Conservation (phyloP, 2,888 invertebrate genomes). For the Tinea pellionella region DNA sequence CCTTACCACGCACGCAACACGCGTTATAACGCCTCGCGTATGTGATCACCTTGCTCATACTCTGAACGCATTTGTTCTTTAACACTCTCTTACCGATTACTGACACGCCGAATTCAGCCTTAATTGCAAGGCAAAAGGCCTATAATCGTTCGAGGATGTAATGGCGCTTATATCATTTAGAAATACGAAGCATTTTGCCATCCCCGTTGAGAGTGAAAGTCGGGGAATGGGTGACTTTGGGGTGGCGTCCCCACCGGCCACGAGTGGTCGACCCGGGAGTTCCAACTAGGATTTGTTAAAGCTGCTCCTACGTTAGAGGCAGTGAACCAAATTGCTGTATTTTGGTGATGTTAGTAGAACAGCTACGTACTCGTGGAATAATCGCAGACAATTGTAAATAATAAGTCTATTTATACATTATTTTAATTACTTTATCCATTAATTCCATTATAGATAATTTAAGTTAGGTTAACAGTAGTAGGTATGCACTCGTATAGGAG, state of each 20-base stretch:
- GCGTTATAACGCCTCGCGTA: slow-evolving; percentile 33
- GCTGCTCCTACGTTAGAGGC: slow-evolving; percentile 37
- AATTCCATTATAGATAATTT: too few relatives aligned
- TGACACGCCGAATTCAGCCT: neutral
- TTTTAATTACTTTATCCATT: too few relatives aligned
- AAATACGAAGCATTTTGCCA: slow-evolving; percentile 27
- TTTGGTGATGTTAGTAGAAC: neutral
- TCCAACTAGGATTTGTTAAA: slow-evolving; percentile 63
- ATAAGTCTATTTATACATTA: too few relatives aligned
- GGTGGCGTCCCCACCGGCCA: slow-evolving; percentile 45
- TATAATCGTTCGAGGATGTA: slow-evolving; percentile 31
- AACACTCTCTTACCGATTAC: neutral
- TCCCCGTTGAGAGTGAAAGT: slow-evolving; percentile 59
- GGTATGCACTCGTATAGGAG: too few relatives aligned
- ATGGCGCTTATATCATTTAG: slow-evolving; percentile 35
- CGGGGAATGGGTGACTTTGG: slow-evolving; percentile 54
- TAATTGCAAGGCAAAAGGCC: neutral
- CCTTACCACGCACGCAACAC: slow-evolving; percentile 30
- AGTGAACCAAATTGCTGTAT: neutral
- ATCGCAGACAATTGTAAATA: neutral
- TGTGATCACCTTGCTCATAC: slow-evolving; percentile 25
- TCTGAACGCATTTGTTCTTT: slow-evolving; percentile 37
- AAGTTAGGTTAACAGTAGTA: too few relatives aligned
- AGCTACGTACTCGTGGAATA: neutral
- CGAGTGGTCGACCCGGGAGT: slow-evolving; percentile 62